Percentiles rank a stretch among this genome's conserved stretches.
phyloP scores from a whole-genome alignment of 2,797 vertebrate species.

The Trachurus trachurus region DNA sequence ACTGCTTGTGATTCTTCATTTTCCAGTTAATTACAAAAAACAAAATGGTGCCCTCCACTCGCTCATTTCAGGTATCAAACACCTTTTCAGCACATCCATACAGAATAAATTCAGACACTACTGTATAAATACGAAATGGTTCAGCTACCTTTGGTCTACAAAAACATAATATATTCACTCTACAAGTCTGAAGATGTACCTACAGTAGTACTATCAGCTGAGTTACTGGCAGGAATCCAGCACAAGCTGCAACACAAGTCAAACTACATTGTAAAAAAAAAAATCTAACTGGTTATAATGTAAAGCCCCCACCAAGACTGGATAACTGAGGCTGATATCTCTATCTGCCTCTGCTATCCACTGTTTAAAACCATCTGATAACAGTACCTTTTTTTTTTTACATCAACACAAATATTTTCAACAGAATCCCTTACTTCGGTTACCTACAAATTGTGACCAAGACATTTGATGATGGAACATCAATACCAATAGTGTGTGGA shows the following conservation, averaged over 20 bases:
- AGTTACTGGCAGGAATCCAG: conserved; percentile 3
- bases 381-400: neutral
- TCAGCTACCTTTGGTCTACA: conserved; percentile 24
- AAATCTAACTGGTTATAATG: neutral
- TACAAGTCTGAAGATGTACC: conserved; percentile 22
- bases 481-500: neutral
- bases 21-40: conserved; percentile 30
- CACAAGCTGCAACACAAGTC: conserved; percentile 9
- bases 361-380: neutral
- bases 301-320: neutral
- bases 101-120: conserved; percentile 40
- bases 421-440: conserved; percentile 9
- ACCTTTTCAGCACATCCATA: neutral
- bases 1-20: conserved; percentile 1
- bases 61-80: conserved; percentile 17
- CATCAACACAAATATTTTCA: conserved; percentile 1
- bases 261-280: neutral
- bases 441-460: neutral
- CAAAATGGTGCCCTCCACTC: conserved; percentile 8
- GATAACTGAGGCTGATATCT: conserved; percentile 14
- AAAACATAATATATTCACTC: conserved; percentile 12
- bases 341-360: too few species aligned
- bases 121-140: conserved; percentile 42
- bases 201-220: conserved; percentile 34
- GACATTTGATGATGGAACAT: neutral